Evolutionary conservation across 2,888 invertebrate species (phyloP), one percentile per base, ranked within the genome.

Genomic region (Pollenia labialis): DNA sequence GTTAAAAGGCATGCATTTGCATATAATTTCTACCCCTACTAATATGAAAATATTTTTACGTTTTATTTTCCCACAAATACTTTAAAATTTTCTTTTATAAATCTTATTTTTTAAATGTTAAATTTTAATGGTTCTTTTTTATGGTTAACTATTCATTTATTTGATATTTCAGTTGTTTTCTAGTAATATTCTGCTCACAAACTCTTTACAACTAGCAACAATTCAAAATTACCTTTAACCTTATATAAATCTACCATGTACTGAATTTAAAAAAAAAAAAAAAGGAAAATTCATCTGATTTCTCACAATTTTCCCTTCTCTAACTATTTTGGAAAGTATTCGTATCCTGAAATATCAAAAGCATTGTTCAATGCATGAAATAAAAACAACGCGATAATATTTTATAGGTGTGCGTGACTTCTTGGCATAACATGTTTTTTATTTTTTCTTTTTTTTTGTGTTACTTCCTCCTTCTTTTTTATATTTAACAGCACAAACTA

Each of bases 391-490:
- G 72, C 83, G 46, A 77, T 87, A 81, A 83, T 84, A 87, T 77
- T 81, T 77, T 81, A 81, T 56, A 68, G 81, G 72, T 84, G 84
- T 84, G 80, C 86, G 86, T 87, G 83, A 87, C 86, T 87, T 87
- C 68, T 77, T 58, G 60, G 76, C 66, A 84, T 81, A 87, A 87
- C 81, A 87, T 81, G 76, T 82, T 82, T 32, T 32, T 32, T 32
- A 68, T 84, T 74, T 83, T 66, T 64, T 72, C 18, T 9, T 9
- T 74, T 60, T 46, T 8, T 46, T 42, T 42, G 7, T 56, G 66
- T 75, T 12, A n/a, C 14, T 75, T 60, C 32, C 46, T 12, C 4
- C 42, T 64, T 40, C 44, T 2, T 66, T 79, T 40, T 83, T 69
- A 6, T 32, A 32, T 69, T 69, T 58, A 42, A 44, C 32, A 77